Percentiles rank a stretch among this genome's conserved stretches.
Evolutionary conservation across 2,113 vertebrate species (phyloP).

Genomic region (Percopsis transmontana): DNA sequence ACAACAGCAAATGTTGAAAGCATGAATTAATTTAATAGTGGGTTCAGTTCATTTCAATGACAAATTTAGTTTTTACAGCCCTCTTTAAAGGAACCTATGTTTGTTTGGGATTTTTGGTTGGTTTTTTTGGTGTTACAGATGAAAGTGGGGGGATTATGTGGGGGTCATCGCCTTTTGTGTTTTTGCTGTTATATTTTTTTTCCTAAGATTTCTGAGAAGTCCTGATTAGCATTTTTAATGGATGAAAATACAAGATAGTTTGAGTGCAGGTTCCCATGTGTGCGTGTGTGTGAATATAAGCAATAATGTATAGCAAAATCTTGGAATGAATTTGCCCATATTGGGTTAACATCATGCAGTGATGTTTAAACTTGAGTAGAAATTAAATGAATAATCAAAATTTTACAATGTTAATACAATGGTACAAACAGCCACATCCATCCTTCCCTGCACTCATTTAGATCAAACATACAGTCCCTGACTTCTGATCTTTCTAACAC

Average conservation of each 20-base stretch:
- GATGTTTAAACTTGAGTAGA: conserved; percentile 9
- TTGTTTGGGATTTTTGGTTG: too few relatives aligned
- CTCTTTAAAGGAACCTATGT: too few relatives aligned
- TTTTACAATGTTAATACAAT: conserved; percentile 2
- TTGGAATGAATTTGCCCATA: conserved; percentile 64
- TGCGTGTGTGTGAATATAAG: conserved; percentile 8
- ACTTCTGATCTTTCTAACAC: too few relatives aligned
- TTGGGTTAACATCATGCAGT: conserved; percentile 61
- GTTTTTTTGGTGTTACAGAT: not conserved
- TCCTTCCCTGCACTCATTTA: too few relatives aligned
- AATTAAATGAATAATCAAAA: conserved; percentile 13
- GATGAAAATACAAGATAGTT: not conserved
- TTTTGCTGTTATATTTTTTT: not conserved
- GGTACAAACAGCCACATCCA: too few relatives aligned
- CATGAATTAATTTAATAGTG: too few relatives aligned
- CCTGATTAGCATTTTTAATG: conserved; percentile 25
- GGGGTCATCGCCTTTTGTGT: too few relatives aligned
- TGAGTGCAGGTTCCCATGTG: conserved; percentile 12
- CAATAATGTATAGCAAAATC: not conserved
- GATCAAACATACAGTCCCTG: too few relatives aligned
- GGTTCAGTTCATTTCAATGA: too few relatives aligned
- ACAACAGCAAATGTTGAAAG: too few relatives aligned
- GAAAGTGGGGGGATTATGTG: too few relatives aligned
- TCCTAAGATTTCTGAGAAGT: conserved; percentile 9
- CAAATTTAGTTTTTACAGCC: too few relatives aligned